Conservation (phyloP, 2,888 invertebrate species). For the Axea sp. region DNA sequence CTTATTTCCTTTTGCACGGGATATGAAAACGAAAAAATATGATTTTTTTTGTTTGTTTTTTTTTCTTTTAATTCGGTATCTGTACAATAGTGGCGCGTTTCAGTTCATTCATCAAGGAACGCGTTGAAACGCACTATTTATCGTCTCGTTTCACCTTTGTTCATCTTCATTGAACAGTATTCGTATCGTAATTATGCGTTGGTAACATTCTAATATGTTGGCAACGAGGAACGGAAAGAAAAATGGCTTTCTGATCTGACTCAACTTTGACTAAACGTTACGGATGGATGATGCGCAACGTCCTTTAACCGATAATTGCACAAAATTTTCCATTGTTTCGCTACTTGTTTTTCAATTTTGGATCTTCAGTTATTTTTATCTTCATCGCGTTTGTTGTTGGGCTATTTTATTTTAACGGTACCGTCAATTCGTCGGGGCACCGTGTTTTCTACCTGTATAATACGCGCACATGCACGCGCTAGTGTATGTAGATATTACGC, state of each 20-base stretch:
- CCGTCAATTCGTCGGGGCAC: conserved; percentile 9
- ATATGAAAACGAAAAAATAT: conserved; percentile 60
- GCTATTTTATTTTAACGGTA: conserved; percentile 13
- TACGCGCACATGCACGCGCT: conserved; percentile 16
- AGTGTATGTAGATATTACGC: conserved; percentile 36
- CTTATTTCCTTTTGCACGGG: conserved; percentile 21
- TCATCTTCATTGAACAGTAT: conserved; percentile 24
- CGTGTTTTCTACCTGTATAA: conserved; percentile 14
- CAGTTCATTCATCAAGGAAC: conserved; percentile 26
- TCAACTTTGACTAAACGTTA: conserved; percentile 47
- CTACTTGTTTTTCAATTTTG: conserved; percentile 5
- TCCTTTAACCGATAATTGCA: conserved; percentile 49
- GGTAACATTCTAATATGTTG: conserved; percentile 18
- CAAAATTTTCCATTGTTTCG: conserved; percentile 25
- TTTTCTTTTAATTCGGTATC: conserved; percentile 61
- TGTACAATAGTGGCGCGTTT: conserved; percentile 56
- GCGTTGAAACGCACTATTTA: conserved; percentile 52
- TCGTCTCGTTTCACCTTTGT: conserved; percentile 37
- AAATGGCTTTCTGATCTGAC: conserved; percentile 61
- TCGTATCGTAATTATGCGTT: conserved; percentile 5
- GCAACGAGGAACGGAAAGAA: conserved; percentile 65
- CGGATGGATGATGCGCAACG: conserved; percentile 66
- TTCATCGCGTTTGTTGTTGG: conserved; percentile 3
- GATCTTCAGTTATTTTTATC: conserved; percentile 11
- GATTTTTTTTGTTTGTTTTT: conserved; percentile 30